Conservation (phyloP, 37 sponge, comb jelly and placozoan genomes). For the Chondrilla cf. caribensis region DNA sequence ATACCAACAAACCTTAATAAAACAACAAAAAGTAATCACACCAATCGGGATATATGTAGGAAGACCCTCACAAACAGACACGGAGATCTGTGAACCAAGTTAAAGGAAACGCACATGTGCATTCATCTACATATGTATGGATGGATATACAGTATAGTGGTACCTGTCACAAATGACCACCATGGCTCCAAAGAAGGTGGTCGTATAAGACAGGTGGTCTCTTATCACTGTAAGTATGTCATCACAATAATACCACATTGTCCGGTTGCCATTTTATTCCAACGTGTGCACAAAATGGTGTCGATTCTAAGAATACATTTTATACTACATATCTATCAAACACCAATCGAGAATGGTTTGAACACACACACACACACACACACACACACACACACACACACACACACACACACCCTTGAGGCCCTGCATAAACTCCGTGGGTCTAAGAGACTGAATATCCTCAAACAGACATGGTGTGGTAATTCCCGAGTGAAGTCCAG, state of each 20-base stretch:
- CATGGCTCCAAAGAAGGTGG: too few relatives aligned
- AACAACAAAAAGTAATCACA: neutral
- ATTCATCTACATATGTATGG: neutral
- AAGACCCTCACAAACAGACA: too few relatives aligned
- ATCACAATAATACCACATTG: too few relatives aligned
- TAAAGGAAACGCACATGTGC: neutral
- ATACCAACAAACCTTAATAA: neutral
- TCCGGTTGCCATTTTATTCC: too few relatives aligned
- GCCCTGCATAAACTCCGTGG: slow-evolving; percentile 1
- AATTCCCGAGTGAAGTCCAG: slow-evolving; percentile 6
- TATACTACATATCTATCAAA: neutral
- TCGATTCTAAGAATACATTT: too few relatives aligned
- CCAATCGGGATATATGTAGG: neutral
- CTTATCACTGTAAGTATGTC: too few relatives aligned
- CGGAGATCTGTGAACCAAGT: too few relatives aligned
- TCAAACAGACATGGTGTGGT: neutral
- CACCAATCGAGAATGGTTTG: neutral
- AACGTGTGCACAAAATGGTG: too few relatives aligned
- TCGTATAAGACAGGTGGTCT: too few relatives aligned
- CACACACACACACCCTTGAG: neutral
- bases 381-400: too few relatives aligned
- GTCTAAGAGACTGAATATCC: neutral
- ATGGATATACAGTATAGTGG: neutral
- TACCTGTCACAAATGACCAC: neutral
- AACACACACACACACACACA: too few relatives aligned